These are phyloP conservation scores for Scartelaos histophorus DNA, from an alignment of 2,113 vertebrate species.

Conservation along the genomic window DNA sequence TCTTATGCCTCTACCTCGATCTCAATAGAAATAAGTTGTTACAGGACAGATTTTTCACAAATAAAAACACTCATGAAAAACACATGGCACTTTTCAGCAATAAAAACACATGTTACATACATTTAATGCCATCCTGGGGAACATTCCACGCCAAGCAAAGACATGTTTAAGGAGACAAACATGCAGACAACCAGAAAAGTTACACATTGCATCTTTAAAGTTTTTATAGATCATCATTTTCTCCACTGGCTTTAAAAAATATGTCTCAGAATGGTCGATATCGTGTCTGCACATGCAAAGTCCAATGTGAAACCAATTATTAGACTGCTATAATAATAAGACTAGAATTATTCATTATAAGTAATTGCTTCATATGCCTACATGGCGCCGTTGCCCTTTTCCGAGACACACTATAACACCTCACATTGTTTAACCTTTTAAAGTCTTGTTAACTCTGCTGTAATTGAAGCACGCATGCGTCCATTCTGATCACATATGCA, in stretches of 20 bases:
- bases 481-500: neutral
- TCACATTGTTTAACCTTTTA: conserved; percentile 11
- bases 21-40: too few relatives aligned
- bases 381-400: neutral
- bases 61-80: too few relatives aligned
- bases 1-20: too few relatives aligned
- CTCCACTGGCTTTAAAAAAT: too few relatives aligned
- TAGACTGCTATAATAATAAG: neutral
- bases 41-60: too few relatives aligned
- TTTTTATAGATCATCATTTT: neutral
- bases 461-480: neutral
- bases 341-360: neutral
- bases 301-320: neutral
- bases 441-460: neutral
- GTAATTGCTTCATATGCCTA: neutral
- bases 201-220: neutral
- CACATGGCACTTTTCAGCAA: too few relatives aligned
- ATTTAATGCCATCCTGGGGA: too few relatives aligned
- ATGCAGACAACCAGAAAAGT: neutral
- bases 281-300: neutral
- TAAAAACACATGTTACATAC: too few relatives aligned
- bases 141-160: too few relatives aligned
- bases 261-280: neutral
- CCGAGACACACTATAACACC: neutral
- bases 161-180: too few relatives aligned